A percentile compares a stretch with the other conserved stretches of the same genome.
Conservation (phyloP, 92 coral and sea anemone species). For the Ricordea florida region DNA sequence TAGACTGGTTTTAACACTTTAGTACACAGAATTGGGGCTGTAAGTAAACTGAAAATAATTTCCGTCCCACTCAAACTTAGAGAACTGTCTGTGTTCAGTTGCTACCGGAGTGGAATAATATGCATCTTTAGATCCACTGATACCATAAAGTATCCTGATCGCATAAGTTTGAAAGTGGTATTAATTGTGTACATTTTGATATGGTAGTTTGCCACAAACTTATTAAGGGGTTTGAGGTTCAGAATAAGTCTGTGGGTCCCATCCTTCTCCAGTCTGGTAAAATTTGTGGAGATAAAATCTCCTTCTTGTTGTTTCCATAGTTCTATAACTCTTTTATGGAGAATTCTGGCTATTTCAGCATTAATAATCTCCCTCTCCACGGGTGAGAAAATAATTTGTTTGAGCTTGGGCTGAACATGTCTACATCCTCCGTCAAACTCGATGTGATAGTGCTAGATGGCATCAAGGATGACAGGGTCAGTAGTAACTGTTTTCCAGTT, state of each 20-base stretch:
- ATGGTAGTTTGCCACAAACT: conserved; percentile 14
- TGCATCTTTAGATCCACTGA: conserved; percentile 36
- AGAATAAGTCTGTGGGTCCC: conserved; percentile 19
- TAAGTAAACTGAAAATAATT: conserved; percentile 18
- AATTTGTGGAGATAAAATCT: conserved; percentile 23
- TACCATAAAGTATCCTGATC: conserved; percentile 13
- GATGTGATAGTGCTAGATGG: no score
- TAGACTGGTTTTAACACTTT: conserved; percentile 39
- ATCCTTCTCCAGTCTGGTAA: conserved; percentile 1
- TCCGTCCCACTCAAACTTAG: conserved; percentile 19
- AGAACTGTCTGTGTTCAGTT: neutral
- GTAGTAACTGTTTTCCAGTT: no score
- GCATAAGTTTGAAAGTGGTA: conserved; percentile 20
- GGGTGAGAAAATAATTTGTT: no score
- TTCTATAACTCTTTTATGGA: conserved; percentile 26
- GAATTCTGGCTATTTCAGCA: conserved; percentile 16
- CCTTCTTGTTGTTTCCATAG: neutral
- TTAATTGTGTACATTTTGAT: conserved; percentile 32
- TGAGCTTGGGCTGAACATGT: no score
- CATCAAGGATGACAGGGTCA: no score
- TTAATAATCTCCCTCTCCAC: no score
- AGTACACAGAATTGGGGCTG: conserved; percentile 1
- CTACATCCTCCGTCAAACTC: no score
- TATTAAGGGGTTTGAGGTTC: conserved; percentile 17
- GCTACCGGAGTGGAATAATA: conserved; percentile 13